phyloP scores from a whole-genome alignment of 2,797 vertebrate genomes.

The Syngnathus rostellatus region DNA sequence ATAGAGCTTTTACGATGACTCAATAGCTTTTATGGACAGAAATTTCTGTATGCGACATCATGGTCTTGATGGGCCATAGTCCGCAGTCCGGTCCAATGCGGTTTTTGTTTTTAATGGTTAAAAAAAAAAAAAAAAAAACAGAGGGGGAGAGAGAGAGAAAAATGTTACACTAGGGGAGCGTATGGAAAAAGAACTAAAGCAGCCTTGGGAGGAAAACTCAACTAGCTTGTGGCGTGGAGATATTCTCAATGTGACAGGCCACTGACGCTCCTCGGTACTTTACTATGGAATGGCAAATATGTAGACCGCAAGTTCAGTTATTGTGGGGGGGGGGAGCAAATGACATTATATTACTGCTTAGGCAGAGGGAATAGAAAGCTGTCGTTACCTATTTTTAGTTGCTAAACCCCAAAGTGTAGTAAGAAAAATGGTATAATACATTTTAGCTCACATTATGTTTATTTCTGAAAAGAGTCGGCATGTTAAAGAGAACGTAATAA shows the following conservation, averaged over 20 bases:
- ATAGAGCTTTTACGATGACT: background rate
- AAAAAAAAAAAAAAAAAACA: background rate
- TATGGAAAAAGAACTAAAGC: constrained; percentile 5
- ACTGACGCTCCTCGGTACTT: constrained; percentile 44
- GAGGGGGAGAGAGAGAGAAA: background rate
- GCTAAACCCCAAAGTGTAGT: too few species aligned
- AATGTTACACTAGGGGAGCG: background rate
- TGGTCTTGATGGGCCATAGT: background rate
- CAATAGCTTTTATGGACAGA: background rate
- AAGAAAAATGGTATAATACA: too few species aligned
- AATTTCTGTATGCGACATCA: background rate
- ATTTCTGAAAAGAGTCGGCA: too few species aligned
- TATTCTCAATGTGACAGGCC: constrained; percentile 39
- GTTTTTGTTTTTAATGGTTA: background rate
- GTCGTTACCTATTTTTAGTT: background rate
- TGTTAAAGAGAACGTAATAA: too few species aligned
- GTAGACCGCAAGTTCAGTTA: constrained; percentile 41
- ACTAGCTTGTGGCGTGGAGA: constrained; percentile 38
- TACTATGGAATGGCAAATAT: constrained; percentile 63
- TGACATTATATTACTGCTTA: constrained; percentile 8
- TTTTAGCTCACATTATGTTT: too few species aligned
- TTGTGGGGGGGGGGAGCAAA: constrained; percentile 15
- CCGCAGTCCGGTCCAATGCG: background rate
- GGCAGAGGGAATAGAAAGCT: constrained; percentile 6
- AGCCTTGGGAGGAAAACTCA: constrained; percentile 32